A percentile compares a stretch with the other conserved stretches of the same genome.
These are phyloP conservation scores for Spilogale gracilis DNA, from an alignment of 2,113 vertebrate genomes.

Conservation along the genomic window DNA sequence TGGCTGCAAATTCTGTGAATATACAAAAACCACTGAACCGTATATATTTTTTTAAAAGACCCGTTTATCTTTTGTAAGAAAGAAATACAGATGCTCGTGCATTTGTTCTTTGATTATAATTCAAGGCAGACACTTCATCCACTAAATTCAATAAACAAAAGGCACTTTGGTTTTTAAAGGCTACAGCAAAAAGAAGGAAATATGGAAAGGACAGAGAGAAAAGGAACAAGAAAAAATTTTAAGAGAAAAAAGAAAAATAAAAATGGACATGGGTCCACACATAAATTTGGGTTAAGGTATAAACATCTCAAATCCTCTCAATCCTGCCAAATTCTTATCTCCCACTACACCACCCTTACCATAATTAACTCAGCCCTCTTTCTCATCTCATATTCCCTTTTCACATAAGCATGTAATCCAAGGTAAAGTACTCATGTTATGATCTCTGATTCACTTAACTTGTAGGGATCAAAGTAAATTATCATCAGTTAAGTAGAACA, in stretches of 20 bases:
- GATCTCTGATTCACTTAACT: slow-evolving; percentile 63
- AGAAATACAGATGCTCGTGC: neutral
- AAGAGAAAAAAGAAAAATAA: neutral
- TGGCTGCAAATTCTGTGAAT: neutral
- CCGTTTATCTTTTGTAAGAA: slow-evolving; percentile 37
- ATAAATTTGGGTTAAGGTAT: slow-evolving; percentile 25
- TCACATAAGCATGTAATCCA: neutral
- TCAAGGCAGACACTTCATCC: neutral
- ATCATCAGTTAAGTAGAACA: slow-evolving; percentile 67
- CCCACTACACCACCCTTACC: neutral
- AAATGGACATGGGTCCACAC: neutral
- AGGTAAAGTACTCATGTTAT: slow-evolving; percentile 15
- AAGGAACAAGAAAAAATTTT: neutral
- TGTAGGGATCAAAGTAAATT: slow-evolving; percentile 69
- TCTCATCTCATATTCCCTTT: neutral
- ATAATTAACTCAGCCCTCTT: neutral
- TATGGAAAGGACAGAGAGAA: neutral
- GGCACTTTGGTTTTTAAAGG: neutral
- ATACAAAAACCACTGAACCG: neutral
- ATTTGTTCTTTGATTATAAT: slow-evolving; percentile 22
- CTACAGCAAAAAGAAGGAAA: neutral
- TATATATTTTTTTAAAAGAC: neutral
- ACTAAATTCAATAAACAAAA: slow-evolving; percentile 49
- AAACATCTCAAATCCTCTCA: neutral
- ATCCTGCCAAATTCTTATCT: neutral